Percentiles rank a stretch among this genome's conserved stretches.
Evolutionary conservation across 2,113 vertebrate species (phyloP).

Genomic region (Meles meles): DNA sequence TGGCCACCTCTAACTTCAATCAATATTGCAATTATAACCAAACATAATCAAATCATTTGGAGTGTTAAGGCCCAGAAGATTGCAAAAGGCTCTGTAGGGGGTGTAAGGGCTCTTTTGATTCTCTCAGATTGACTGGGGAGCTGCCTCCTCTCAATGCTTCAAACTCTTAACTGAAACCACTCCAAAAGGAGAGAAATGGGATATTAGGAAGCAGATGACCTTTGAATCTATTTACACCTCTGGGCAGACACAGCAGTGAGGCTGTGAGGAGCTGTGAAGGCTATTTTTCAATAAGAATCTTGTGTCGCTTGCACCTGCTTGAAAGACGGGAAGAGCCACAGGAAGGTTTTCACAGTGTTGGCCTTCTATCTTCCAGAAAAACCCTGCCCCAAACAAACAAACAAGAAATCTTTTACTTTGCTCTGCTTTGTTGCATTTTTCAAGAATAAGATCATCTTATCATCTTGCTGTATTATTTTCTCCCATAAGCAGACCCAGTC

Average conservation of each 20-base stretch:
- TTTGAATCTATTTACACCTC: slow-evolving; percentile 73
- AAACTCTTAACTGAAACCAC: slow-evolving; percentile 46
- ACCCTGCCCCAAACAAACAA: slow-evolving; percentile 3
- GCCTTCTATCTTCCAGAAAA: slow-evolving; percentile 25
- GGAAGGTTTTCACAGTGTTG: slow-evolving; percentile 13
- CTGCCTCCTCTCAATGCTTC: slow-evolving; percentile 42
- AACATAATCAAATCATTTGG: slow-evolving; percentile 65
- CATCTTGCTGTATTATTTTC: background rate
- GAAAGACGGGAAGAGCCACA: slow-evolving; percentile 41
- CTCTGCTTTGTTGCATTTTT: slow-evolving; percentile 48
- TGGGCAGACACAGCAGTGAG: slow-evolving; percentile 59
- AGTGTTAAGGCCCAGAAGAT: slow-evolving; percentile 44
- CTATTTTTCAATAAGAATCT: slow-evolving; percentile 50
- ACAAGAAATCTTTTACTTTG: slow-evolving; percentile 5
- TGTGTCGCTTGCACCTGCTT: slow-evolving; percentile 37
- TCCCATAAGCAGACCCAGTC: background rate
- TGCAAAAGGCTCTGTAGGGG: slow-evolving; percentile 31
- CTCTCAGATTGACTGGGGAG: slow-evolving; percentile 45
- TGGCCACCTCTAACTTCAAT: slow-evolving; percentile 51
- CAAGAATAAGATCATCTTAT: slow-evolving; percentile 11
- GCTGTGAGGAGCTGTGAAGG: background rate
- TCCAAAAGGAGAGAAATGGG: slow-evolving; percentile 40
- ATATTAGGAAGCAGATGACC: slow-evolving; percentile 68
- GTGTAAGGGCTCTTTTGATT: slow-evolving; percentile 46
- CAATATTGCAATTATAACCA: slow-evolving; percentile 67